Evolutionary conservation across 2,888 invertebrate genomes (phyloP).

Genomic region (Diaperis boleti): DNA sequence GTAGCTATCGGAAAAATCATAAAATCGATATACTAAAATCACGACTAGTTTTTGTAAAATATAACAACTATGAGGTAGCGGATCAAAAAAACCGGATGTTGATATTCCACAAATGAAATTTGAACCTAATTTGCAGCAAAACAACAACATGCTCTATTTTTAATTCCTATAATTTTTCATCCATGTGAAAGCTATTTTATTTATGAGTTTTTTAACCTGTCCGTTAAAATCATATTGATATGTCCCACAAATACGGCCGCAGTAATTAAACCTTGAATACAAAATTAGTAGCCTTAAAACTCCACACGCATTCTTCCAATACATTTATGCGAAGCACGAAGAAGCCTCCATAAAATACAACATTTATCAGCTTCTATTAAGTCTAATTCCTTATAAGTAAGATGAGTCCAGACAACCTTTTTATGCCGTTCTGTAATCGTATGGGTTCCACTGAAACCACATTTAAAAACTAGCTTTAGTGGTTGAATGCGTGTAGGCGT

Average conservation of each 20-base stretch:
- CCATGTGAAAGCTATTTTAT: not conserved
- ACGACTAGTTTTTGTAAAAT: not conserved
- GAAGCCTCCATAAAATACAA: slow-evolving; percentile 41
- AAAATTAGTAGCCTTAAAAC: slow-evolving; percentile 24
- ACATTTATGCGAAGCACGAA: slow-evolving; percentile 27
- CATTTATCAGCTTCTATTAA: slow-evolving; percentile 52
- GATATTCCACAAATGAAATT: not conserved
- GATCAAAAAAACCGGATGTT: not conserved
- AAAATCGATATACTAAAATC: too few species aligned
- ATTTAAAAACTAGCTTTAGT: slow-evolving; percentile 51
- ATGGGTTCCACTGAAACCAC: slow-evolving; percentile 46
- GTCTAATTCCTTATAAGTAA: slow-evolving; percentile 55
- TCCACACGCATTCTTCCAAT: slow-evolving; percentile 4
- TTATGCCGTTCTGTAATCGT: slow-evolving; percentile 51
- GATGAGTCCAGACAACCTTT: slow-evolving; percentile 50
- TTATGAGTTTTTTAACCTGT: slow-evolving; percentile 33
- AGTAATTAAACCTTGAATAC: slow-evolving; percentile 24
- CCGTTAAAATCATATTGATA: slow-evolving; percentile 28
- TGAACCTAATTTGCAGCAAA: not conserved
- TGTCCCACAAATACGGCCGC: slow-evolving; percentile 25
- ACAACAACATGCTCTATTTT: not conserved
- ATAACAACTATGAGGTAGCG: not conserved
- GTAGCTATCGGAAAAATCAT: too few species aligned
- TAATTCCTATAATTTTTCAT: not conserved
- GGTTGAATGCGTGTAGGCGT: slow-evolving; percentile 31